Conservation (phyloP, 2,113 vertebrate species). For the Bubalus kerabau region DNA sequence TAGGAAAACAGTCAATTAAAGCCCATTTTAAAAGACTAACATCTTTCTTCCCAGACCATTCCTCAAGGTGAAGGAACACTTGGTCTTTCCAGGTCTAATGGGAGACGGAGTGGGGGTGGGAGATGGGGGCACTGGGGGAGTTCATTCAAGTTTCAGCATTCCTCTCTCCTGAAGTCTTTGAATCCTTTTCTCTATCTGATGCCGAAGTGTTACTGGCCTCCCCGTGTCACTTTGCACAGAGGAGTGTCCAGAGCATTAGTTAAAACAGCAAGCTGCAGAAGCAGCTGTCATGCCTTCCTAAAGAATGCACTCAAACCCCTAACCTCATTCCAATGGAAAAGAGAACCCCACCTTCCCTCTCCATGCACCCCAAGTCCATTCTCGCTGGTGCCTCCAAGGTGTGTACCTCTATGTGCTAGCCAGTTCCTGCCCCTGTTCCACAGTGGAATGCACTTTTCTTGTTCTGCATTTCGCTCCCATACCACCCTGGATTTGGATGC, state of each 20-base stretch:
- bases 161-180: background rate
- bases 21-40: background rate
- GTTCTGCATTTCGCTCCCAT: background rate
- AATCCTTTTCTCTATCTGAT: background rate
- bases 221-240: background rate
- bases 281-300: background rate
- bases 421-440: background rate
- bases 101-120: fast-evolving
- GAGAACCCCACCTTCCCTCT: fast-evolving
- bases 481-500: background rate
- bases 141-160: background rate
- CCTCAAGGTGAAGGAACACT: background rate
- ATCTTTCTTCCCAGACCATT: background rate
- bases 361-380: background rate
- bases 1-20: background rate
- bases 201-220: background rate
- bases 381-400: fast-evolving
- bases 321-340: fast-evolving
- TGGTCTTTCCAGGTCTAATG: no score
- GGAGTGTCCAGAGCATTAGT: background rate
- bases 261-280: background rate
- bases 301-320: background rate
- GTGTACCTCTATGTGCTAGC: fast-evolving
- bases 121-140: background rate
- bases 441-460: background rate